These are phyloP conservation scores for Acanthococcus lagerstroemiae DNA, from an alignment of 2,888 invertebrate genomes.

Conservation along the genomic window DNA sequence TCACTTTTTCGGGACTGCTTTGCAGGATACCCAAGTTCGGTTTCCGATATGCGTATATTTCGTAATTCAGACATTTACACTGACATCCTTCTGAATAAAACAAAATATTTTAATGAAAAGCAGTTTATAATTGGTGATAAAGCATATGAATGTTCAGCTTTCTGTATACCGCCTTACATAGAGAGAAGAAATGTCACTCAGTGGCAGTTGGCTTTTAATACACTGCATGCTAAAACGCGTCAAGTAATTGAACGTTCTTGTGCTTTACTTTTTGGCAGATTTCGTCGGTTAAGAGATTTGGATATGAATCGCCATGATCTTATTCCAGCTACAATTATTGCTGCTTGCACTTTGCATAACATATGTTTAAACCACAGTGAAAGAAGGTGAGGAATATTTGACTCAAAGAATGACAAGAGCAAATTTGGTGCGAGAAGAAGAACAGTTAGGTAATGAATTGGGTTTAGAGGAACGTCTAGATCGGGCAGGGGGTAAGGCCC, in stretches of 20 bases:
- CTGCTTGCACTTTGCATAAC: slow-evolving; percentile 21
- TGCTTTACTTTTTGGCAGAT: slow-evolving; percentile 12
- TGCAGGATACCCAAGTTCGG: slow-evolving; percentile 37
- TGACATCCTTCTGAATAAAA: not conserved
- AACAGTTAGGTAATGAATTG: not conserved
- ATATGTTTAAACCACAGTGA: slow-evolving; percentile 5
- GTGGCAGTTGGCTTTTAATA: slow-evolving; percentile 14
- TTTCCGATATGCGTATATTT: not conserved
- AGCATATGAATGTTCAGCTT: slow-evolving; percentile 2
- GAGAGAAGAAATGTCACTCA: slow-evolving; percentile 1
- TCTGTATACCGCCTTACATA: slow-evolving; percentile 29
- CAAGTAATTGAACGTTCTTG: slow-evolving; percentile 24
- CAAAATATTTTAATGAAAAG: not conserved
- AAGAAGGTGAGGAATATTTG: not conserved
- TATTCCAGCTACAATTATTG: slow-evolving; percentile 12
- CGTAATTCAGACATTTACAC: not conserved
- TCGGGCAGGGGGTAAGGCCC: too few species aligned
- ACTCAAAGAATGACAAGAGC: not conserved
- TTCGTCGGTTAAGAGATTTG: slow-evolving; percentile 18
- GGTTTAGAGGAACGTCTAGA: not conserved
- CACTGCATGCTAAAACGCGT: slow-evolving; percentile 10
- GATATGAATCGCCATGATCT: slow-evolving; percentile 24
- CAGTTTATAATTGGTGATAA: slow-evolving; percentile 18
- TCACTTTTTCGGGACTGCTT: slow-evolving; percentile 36
- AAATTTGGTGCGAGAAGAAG: too few species aligned